Conservation (phyloP, 2,888 invertebrate genomes). For the Oxystoma pomonae region DNA sequence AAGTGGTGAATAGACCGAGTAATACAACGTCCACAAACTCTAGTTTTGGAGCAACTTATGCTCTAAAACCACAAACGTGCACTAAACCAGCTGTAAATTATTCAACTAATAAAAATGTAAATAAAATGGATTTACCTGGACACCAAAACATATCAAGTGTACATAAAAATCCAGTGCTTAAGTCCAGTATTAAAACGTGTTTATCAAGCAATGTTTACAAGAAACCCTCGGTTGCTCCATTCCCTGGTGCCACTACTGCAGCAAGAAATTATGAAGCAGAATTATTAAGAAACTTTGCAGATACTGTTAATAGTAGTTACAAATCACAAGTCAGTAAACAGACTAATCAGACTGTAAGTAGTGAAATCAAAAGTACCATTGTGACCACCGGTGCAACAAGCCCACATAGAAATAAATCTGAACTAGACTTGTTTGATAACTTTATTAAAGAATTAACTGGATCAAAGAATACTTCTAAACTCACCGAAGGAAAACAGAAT, state of each 20-base stretch:
- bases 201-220: neutral
- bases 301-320: neutral
- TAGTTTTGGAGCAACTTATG: neutral
- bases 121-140: neutral
- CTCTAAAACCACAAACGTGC: neutral
- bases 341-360: too few species aligned
- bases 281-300: neutral
- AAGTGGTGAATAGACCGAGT: neutral
- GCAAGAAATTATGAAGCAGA: neutral
- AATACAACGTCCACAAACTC: neutral
- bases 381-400: neutral
- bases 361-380: neutral
- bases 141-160: neutral
- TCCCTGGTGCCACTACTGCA: neutral
- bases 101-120: neutral
- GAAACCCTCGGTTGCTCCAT: neutral
- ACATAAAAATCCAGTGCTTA: neutral
- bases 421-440: neutral
- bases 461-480: too few species aligned
- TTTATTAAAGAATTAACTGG: neutral
- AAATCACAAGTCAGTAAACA: too few species aligned
- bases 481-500: too few species aligned
- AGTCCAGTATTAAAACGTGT: neutral
- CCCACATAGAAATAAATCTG: neutral
- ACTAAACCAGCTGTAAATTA: neutral